A percentile compares a stretch with the other conserved stretches of the same genome.
These are phyloP conservation scores for Lithobates pipiens DNA, from an alignment of 2,797 vertebrate genomes.

Conservation along the genomic window DNA sequence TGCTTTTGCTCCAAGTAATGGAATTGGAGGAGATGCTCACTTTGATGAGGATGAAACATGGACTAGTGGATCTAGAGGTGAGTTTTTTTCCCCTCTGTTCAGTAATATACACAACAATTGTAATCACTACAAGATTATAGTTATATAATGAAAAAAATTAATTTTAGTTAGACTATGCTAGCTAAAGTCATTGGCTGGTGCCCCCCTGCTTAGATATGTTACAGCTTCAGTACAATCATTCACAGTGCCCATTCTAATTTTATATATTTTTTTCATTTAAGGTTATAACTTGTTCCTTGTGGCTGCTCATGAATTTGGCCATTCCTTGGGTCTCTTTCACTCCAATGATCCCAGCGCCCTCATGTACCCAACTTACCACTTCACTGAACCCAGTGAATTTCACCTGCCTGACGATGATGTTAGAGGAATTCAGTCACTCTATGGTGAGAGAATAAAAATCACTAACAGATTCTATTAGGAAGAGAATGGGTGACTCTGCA, in stretches of 20 bases:
- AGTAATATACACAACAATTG: too few relatives aligned
- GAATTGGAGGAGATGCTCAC: conserved; percentile 85
- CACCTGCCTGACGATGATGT: conserved; percentile 89
- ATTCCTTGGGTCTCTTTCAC: conserved; percentile 91
- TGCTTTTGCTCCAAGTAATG: conserved; percentile 83
- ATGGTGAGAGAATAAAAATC: conserved; percentile 77
- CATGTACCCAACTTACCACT: conserved; percentile 91
- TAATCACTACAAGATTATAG: too few relatives aligned
- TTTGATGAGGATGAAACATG: conserved; percentile 91
- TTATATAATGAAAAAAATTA: too few relatives aligned
- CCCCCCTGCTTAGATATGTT: not conserved
- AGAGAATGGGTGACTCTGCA: not conserved
- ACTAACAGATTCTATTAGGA: not conserved
- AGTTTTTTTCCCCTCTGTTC: conserved; percentile 28
- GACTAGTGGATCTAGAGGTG: conserved; percentile 75
- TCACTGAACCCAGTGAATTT: conserved; percentile 73
- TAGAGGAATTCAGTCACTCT: conserved; percentile 90
- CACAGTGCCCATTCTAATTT: not conserved
- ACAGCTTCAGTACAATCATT: not conserved
- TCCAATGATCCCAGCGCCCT: conserved; percentile 87
- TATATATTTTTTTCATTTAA: conserved; percentile 63
- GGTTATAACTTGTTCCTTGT: conserved; percentile 92
- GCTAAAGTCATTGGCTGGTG: too few relatives aligned
- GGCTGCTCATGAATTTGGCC: conserved; percentile 91
- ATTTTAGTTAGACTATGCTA: not conserved